Conservation (phyloP, 2,113 vertebrate genomes). For the Calidris pugnax region DNA sequence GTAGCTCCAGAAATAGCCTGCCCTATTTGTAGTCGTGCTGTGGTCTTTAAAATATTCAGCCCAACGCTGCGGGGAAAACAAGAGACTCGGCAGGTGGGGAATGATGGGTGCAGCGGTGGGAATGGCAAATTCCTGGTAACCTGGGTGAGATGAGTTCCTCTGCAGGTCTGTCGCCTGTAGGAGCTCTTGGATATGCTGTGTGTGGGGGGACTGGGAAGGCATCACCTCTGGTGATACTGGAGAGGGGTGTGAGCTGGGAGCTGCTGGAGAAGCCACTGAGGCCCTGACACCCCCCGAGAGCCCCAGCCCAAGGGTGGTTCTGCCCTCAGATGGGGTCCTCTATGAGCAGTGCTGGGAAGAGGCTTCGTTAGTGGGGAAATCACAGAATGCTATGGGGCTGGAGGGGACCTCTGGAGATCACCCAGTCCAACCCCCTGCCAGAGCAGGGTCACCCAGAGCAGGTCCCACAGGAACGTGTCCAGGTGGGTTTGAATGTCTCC, state of each 20-base stretch:
- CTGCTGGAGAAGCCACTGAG: not conserved
- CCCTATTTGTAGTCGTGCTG: not conserved
- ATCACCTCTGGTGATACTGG: accelerated
- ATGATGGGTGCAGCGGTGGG: not conserved
- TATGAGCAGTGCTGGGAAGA: not conserved
- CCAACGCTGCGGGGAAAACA: not conserved
- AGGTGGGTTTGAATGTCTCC: too few species aligned
- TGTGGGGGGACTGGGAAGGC: not conserved
- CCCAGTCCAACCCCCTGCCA: too few species aligned
- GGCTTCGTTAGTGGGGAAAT: not conserved
- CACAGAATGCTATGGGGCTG: too few species aligned
- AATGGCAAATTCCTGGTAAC: accelerated
- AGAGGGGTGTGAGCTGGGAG: too few species aligned
- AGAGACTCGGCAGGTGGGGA: accelerated
- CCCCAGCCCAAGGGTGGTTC: not conserved
- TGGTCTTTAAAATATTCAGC: not conserved
- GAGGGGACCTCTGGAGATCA: too few species aligned
- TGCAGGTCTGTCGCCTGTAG: not conserved
- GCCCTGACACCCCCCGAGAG: accelerated
- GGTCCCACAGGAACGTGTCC: too few species aligned
- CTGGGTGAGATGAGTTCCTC: accelerated
- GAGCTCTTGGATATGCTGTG: accelerated
- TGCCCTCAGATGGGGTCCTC: not conserved
- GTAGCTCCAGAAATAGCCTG: not conserved
- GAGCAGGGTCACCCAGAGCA: too few species aligned